Base-by-base conservation (phyloP, 2,888 invertebrate species). In the Dynastes grantii region DNA sequence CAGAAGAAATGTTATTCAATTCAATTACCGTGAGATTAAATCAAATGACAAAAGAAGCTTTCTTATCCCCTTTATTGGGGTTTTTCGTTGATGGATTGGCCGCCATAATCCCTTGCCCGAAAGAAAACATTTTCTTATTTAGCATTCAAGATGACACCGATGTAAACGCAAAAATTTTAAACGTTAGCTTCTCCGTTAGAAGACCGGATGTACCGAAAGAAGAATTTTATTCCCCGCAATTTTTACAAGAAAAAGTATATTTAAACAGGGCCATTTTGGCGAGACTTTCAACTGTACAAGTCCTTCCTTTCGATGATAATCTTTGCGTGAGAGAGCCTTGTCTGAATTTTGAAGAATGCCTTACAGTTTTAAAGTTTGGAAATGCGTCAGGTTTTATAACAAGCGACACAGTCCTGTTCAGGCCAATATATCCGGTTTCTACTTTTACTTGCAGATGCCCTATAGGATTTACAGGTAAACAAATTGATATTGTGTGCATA, bases 251-350 rank as follows among this genome's bases (percentile, higher is more conserved):
- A 88, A 91, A 96, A 29, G 96, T 98, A n/a, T 98, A 98, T 88
- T 90, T 98, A 22, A 97, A 98, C 86, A 91, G 98, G 49, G 94
- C 95, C 0, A 95, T 97, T 9, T 89, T 98, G 29, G 96, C 97
- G 0, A 91, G 96, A 79, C 89, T 98, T 2, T 96, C 98, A 2
- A 97, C 97, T 0, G 95, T 98, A 3, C 95, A 96, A 91, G 96
- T 98, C 0, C 89, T 98, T 8, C 98, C 98, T 0, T 98, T 98
- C 88, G 98, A 98, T 86, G 98, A 99, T 88, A 98, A 98, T 89
- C 91, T 98, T 0, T 99, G 98, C 88, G 96, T 98, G 0, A 92
- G 96, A 76, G 98, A 99, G 86, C 98, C 98, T 0, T 99, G 98
- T 85, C 90, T 97, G 1, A 98, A 98, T 89, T 98, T 94, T 86